A percentile compares a stretch with the other conserved stretches of the same genome.
phyloP scores from a whole-genome alignment of 2,797 vertebrate species.

The Petrocephalus schoutedeni region DNA sequence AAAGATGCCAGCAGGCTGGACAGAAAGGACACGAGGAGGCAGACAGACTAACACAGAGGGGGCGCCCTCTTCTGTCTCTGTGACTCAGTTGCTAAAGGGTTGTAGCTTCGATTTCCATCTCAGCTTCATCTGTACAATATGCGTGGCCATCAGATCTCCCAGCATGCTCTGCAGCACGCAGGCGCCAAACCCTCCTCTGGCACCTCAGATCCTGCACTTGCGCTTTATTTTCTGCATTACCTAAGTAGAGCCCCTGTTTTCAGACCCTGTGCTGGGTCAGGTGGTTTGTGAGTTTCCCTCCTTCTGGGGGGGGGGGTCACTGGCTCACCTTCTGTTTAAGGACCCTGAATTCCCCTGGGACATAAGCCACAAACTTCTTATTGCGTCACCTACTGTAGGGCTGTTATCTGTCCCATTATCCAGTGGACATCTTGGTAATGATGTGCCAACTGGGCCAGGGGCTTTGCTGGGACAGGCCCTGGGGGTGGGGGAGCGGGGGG shows the following conservation, averaged over 20 bases:
- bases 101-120: not conserved
- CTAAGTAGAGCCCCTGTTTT: not conserved
- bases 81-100: not conserved
- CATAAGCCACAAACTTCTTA: not conserved
- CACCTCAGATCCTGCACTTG: not conserved
- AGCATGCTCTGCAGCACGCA: no score
- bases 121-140: not conserved
- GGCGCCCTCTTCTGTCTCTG: no score
- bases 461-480: not conserved
- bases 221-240: not conserved
- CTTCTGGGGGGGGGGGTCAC: not conserved
- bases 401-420: not conserved
- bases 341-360: not conserved
- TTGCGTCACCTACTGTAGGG: not conserved
- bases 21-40: not conserved
- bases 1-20: not conserved
- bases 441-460: not conserved
- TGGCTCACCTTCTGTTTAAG: not conserved
- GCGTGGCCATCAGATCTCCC: not conserved
- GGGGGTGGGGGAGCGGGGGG: not conserved
- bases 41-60: not conserved
- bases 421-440: not conserved
- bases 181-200: not conserved
- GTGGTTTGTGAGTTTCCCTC: not conserved
- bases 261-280: not conserved